A percentile compares a stretch with the other conserved stretches of the same genome.
Evolutionary conservation across 2,113 vertebrate species (phyloP).

Genomic region (Porphyrio hochstetteri): DNA sequence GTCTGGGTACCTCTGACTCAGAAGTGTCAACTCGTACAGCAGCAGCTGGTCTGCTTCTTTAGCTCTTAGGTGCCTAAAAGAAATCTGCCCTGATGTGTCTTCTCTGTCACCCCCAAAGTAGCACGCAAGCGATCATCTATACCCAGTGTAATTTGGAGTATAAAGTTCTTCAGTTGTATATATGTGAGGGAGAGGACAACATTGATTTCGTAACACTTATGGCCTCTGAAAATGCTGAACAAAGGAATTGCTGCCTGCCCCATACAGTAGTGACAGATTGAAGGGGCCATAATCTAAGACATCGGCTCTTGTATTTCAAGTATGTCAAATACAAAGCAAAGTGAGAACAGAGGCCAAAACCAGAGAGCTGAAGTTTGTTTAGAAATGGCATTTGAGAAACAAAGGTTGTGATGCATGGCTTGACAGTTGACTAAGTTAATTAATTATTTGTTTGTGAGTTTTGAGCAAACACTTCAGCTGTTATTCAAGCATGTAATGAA

Average conservation of each 20-base stretch:
- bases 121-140: neutral
- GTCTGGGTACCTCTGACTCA: neutral
- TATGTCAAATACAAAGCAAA: neutral
- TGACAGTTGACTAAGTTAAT: slow-evolving; percentile 15
- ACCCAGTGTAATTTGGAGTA: neutral
- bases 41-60: neutral
- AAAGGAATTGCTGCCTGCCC: neutral
- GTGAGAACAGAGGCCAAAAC: neutral
- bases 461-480: neutral
- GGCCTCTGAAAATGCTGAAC: neutral
- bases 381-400: neutral
- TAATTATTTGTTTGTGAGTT: slow-evolving; percentile 30
- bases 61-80: neutral
- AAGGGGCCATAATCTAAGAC: neutral
- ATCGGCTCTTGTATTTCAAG: neutral
- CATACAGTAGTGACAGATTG: neutral
- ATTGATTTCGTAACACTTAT: neutral
- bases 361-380: neutral
- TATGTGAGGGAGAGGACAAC: neutral
- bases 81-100: neutral
- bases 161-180: neutral
- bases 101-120: neutral
- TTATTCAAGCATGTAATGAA: neutral
- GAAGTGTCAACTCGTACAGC: rapidly evolving
- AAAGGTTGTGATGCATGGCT: neutral